A percentile compares a stretch with the other conserved stretches of the same genome.
Conservation (phyloP, 2,113 vertebrate genomes). For the Neogobius melanostomus region DNA sequence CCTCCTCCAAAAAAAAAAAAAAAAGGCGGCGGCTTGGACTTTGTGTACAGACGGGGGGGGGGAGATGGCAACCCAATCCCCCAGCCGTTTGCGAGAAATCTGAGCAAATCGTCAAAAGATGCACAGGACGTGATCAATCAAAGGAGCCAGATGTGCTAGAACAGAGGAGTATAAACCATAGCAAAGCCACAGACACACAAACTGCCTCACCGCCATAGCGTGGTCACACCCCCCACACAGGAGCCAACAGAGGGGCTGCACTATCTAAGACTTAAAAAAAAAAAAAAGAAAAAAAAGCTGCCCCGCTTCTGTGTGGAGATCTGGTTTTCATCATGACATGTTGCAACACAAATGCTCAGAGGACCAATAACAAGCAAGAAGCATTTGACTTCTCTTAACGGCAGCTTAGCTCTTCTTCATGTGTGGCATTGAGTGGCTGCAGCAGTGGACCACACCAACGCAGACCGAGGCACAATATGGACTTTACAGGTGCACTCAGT, state of each 20-base stretch:
- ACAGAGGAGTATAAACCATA: conserved; percentile 41
- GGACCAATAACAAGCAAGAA: conserved; percentile 45
- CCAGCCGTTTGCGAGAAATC: conserved; percentile 58
- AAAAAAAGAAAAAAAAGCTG: neutral
- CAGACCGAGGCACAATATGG: neutral
- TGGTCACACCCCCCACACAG: conserved; percentile 38
- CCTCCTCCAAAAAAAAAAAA: conserved; percentile 51
- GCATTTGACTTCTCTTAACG: conserved; percentile 24
- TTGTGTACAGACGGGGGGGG: conserved; percentile 67
- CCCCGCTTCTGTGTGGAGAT: conserved; percentile 50
- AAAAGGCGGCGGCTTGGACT: conserved; percentile 56
- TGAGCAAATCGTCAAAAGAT: conserved; percentile 72
- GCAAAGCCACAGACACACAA: conserved; percentile 60
- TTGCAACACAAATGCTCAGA: conserved; percentile 55
- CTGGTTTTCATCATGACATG: conserved; percentile 65
- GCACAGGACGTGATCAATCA: conserved; percentile 70
- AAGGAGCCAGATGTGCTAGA: conserved; percentile 71
- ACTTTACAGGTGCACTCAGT: conserved; percentile 27
- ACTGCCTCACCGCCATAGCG: conserved; percentile 29
- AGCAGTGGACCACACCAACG: neutral
- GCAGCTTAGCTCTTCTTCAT: conserved; percentile 20
- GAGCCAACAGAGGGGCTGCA: conserved; percentile 47
- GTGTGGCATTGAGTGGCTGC: conserved; percentile 25
- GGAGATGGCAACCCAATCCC: conserved; percentile 74
- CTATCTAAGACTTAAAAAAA: conserved; percentile 36